These are phyloP conservation scores for Drosophila sturtevanti DNA, from an alignment of 1,140 invertebrate species.

Conservation along the genomic window DNA sequence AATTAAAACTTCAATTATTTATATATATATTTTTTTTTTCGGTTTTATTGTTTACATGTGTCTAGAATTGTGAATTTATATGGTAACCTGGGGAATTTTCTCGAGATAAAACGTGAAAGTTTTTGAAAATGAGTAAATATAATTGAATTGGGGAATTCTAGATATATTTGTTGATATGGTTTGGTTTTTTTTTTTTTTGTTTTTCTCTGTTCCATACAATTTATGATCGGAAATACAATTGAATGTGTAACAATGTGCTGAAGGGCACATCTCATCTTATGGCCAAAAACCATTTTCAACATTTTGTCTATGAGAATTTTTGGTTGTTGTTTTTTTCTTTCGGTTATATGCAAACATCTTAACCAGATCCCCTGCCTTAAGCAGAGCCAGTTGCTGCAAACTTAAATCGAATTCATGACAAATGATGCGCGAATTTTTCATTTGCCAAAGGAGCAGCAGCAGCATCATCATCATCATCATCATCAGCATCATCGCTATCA, in stretches of 20 bases:
- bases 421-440: slow-evolving; percentile 73
- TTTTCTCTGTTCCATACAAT: too few relatives aligned
- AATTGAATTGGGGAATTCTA: not conserved
- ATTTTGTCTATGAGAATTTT: not conserved
- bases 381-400: slow-evolving; percentile 46
- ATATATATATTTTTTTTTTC: not conserved
- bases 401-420: slow-evolving; percentile 78
- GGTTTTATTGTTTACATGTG: not conserved
- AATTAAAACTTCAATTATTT: not conserved
- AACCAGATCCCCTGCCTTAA: not conserved
- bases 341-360: not conserved
- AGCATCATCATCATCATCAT: slow-evolving; percentile 9
- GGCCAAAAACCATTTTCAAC: not conserved
- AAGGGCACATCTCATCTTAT: not conserved
- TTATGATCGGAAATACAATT: not conserved
- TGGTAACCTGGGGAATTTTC: not conserved
- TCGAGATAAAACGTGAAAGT: not conserved
- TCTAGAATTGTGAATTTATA: not conserved
- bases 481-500: not conserved
- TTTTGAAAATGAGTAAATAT: not conserved
- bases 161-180: too few relatives aligned
- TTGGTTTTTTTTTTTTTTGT: not conserved
- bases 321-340: not conserved
- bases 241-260: not conserved
- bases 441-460: slow-evolving; percentile 13